Percentiles rank a stretch among this genome's conserved stretches.
Conservation (phyloP, 2,113 vertebrate species). For the Chelonoidis abingdonii region DNA sequence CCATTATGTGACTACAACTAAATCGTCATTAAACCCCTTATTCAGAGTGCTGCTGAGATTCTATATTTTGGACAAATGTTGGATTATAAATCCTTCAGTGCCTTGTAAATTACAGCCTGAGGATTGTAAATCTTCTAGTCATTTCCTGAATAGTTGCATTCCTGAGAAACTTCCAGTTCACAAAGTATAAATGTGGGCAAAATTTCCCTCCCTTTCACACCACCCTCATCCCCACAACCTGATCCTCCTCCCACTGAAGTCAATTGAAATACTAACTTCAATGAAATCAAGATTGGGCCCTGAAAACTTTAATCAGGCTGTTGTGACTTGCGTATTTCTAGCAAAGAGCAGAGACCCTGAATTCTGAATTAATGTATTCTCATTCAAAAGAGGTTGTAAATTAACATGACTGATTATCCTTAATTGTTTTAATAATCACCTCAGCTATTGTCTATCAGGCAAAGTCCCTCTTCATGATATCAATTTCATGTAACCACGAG, state of each 20-base stretch:
- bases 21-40: not conserved
- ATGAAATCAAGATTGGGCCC: not conserved
- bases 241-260: not conserved
- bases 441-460: not conserved
- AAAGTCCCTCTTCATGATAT: not conserved
- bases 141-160: slow-evolving; percentile 15
- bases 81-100: not conserved
- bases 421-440: not conserved
- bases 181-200: not conserved
- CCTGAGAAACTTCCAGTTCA: not conserved
- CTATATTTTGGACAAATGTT: not conserved
- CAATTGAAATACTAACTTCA: not conserved
- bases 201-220: not conserved
- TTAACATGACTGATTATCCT: not conserved
- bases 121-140: not conserved
- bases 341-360: not conserved
- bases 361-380: not conserved
- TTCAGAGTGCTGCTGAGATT: not conserved
- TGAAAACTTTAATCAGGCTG: not conserved
- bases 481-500: not conserved
- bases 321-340: not conserved
- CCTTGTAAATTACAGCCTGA: not conserved
- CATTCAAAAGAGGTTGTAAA: not conserved
- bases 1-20: not conserved
- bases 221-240: not conserved